These are phyloP conservation scores for Tachysurus vachellii DNA, from an alignment of 2,113 vertebrate species.

Conservation along the genomic window DNA sequence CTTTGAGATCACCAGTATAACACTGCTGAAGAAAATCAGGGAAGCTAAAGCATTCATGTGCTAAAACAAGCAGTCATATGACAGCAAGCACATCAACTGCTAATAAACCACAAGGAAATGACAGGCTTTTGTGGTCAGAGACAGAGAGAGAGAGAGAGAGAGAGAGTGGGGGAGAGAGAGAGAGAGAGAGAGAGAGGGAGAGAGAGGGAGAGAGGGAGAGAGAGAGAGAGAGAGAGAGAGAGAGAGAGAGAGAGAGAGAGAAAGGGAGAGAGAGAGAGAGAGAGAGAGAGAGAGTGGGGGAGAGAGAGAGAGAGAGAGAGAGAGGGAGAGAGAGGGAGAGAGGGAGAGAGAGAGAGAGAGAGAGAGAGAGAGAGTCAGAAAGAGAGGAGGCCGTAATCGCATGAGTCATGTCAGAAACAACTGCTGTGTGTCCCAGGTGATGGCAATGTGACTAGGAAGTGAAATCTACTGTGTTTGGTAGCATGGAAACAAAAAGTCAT, in stretches of 20 bases:
- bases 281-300: neutral
- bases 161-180: neutral
- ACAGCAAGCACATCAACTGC: neutral
- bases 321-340: neutral
- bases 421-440: constrained; percentile 19
- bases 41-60: constrained; percentile 16
- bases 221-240: neutral
- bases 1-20: constrained; percentile 4
- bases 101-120: constrained; percentile 17
- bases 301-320: neutral
- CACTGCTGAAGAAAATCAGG: constrained; percentile 16
- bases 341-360: neutral
- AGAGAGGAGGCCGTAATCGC: neutral
- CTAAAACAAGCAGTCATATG: constrained; percentile 26
- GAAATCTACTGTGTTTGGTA: neutral
- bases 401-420: constrained; percentile 25
- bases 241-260: neutral
- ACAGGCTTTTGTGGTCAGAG: neutral
- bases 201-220: neutral
- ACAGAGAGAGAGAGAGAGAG: neutral
- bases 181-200: neutral
- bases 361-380: neutral
- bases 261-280: neutral
- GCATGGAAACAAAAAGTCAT: neutral
- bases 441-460: neutral